Base-by-base conservation (phyloP, 2,888 invertebrate species). In the Noctuana brunneofusca region DNA sequence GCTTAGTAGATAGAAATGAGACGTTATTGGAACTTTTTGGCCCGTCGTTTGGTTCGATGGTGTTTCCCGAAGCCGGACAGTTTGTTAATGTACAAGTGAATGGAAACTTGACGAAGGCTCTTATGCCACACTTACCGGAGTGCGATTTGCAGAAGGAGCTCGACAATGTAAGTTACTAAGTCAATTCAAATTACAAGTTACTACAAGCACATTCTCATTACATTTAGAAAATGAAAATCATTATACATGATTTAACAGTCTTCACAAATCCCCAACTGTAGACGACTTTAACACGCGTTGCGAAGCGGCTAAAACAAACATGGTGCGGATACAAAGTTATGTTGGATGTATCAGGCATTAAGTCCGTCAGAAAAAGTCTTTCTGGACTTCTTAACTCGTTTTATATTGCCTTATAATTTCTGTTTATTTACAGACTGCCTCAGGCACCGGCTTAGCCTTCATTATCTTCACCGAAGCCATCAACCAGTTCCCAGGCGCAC, bases 381-480 rank as follows among this genome's bases (percentile, higher is more conserved):
- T 38, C 4, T 38, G n/a, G 6, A 38, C 1, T 14, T 38, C 14
- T 38, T 5, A 1, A 14, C 3, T 4, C 5, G 35, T 6, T 6
- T 38, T 4, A 38, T 5, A 14, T 9, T 11, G 18, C n/a, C n/a
- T n/a, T n/a, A n/a, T 14, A 38, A 6, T 14, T 4, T 20, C 11
- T 43, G 0, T 55, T 58, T 6, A 58, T 66, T 92, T 93, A 14
- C 89, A 98, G 98, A 97, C 98, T 5, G 98, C 98, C 0, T 97
- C 98, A 2, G 99, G 99, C 22, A 98, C 98, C 0, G 99, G 99
- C 0, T 87, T 99, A 63, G 99, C 98, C 0, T 99, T 99, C 84
- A 98, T 98, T 67, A 98, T 98, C 71, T 99, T 98, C 92, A 98
- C 99, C 0, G 98, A 99, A 86, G 99, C 99, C 6, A 98, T 99